phyloP scores from a whole-genome alignment of 2,113 vertebrate genomes.

The Origma solitaria region DNA sequence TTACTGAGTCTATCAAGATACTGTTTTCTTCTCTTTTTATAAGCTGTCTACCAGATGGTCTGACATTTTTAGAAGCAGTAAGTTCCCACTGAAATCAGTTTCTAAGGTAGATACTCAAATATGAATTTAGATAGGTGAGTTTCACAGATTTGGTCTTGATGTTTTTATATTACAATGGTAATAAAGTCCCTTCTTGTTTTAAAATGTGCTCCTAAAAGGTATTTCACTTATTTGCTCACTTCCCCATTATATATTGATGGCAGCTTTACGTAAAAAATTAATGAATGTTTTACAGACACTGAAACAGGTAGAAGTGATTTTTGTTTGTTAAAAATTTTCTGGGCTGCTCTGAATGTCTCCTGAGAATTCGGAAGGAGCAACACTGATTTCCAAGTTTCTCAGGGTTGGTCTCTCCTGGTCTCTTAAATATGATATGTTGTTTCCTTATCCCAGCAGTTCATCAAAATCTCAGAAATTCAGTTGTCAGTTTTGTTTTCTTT shows the following conservation, averaged over 20 bases:
- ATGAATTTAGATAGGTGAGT: background rate
- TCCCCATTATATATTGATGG: background rate
- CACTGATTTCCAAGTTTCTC: background rate
- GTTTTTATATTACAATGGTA: background rate
- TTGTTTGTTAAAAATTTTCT: background rate
- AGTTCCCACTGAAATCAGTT: background rate
- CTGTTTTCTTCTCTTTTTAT: background rate
- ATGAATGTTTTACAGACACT: background rate
- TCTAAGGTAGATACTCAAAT: background rate
- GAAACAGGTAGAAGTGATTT: background rate
- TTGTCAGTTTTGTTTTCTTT: background rate
- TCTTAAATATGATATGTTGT: background rate
- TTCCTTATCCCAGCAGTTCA: background rate
- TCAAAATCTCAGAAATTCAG: background rate
- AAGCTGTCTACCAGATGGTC: constrained; percentile 1
- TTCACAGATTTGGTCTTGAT: background rate
- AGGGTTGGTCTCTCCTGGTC: background rate
- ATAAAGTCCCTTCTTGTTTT: background rate
- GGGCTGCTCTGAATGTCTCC: background rate
- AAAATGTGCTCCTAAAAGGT: background rate
- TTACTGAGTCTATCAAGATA: background rate
- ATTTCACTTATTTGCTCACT: background rate
- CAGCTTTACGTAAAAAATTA: background rate
- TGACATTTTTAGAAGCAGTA: background rate
- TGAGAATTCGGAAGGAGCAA: background rate